Conservation (phyloP, 2,888 invertebrate genomes). For the Melikaiella ostensackeni region DNA sequence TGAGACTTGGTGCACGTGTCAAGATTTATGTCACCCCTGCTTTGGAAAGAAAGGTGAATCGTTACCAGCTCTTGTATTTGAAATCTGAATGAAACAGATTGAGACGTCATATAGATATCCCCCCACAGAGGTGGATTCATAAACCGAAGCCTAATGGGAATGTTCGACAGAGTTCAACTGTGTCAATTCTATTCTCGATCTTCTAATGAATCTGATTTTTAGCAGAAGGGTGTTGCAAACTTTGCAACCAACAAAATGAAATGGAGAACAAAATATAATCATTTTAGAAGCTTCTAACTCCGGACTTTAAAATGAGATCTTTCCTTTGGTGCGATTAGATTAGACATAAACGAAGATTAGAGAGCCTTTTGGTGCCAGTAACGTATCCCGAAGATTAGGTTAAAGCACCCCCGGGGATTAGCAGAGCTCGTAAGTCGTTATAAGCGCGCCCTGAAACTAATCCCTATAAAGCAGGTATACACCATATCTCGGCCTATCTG, state of each 20-base stretch:
- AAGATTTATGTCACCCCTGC: slow-evolving; percentile 53
- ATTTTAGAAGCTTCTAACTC: background rate
- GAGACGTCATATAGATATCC: background rate
- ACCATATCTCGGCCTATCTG: slow-evolving; percentile 9
- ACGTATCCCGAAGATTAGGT: slow-evolving; percentile 12
- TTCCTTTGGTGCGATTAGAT: too few species aligned
- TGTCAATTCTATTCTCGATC: background rate
- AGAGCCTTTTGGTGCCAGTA: slow-evolving; percentile 1
- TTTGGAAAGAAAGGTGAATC: slow-evolving; percentile 44
- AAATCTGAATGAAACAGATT: background rate
- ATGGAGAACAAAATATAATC: background rate
- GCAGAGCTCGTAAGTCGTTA: slow-evolving; percentile 19
- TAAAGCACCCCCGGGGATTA: slow-evolving; percentile 31
- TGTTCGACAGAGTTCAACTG: background rate
- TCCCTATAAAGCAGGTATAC: slow-evolving; percentile 33
- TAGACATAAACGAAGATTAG: slow-evolving; percentile 34
- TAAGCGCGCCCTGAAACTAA: slow-evolving; percentile 28
- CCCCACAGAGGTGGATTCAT: background rate
- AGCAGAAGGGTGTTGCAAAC: background rate
- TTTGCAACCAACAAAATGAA: background rate
- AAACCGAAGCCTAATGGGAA: background rate
- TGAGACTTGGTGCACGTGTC: slow-evolving; percentile 55
- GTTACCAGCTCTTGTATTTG: slow-evolving; percentile 49
- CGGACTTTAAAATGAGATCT: too few species aligned
- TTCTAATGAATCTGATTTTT: background rate